Evolutionary conservation across 2,113 vertebrate species (phyloP), one percentile per base, ranked within the genome.

Genomic region (Dasyurus viverrinus): DNA sequence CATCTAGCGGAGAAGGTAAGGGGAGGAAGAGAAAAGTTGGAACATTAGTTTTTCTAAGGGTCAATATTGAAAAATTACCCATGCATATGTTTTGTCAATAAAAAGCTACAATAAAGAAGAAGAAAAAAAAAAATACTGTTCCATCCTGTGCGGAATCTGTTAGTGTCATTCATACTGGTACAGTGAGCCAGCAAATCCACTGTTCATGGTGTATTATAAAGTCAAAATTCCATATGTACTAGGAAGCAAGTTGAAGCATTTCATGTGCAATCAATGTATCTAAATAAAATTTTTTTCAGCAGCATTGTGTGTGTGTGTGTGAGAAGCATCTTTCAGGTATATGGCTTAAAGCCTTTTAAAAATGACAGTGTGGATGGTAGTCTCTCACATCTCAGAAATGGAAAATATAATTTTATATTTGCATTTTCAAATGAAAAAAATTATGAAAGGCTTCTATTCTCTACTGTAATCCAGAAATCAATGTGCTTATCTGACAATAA

Each of bases 391-490:
- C 99, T 99, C 99, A 99, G 99, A 99, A 99, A 99, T 99, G 99
- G 99, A 99, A 99, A 99, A 99, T 99, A 99, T 99, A 99, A 99
- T 99, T 99, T 99, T 99, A 99, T 99, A 99, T 99, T 99, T 99
- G 99, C 99, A 99, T 99, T 99, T 99, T 99, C 99, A 99, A 99
- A 99, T 99, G 99, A 99, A 99, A 99, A 99, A 99, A 99, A 99
- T 99, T 99, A 99, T 99, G 99, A 99, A 99, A 99, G 99, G 99
- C 99, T 99, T 99, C 99, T 99, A 99, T 99, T 99, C 99, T 99
- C 99, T 99, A 99, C 99, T 99, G 99, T 99, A 99, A 99, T 99
- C 99, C 99, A 99, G 99, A 99, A 99, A 99, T 99, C 99, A 99
- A 99, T 99, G 99, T 99, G 99, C 99, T 99, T 99, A 99, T 99